Evolutionary conservation across 37 sponge, comb jelly and placozoan genomes (phyloP).

Genomic region (Theonella swinhoei): DNA sequence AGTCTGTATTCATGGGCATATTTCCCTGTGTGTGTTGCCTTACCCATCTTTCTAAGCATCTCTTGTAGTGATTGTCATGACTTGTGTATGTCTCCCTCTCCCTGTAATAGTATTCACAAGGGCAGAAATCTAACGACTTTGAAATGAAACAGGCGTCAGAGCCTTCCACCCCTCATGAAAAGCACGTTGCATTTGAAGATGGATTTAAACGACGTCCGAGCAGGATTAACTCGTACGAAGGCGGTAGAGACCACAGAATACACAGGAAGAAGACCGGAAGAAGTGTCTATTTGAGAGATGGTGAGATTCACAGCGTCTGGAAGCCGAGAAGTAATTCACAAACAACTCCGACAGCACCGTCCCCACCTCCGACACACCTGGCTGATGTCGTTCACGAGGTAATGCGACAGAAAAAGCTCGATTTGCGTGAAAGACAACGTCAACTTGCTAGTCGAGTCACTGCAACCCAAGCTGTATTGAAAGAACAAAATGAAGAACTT

Average conservation of each 20-base stretch:
- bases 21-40: no score
- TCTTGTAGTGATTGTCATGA: no score
- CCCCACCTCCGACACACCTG: neutral
- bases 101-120: no score
- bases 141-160: no score
- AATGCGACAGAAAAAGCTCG: neutral
- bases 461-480: conserved; percentile 41
- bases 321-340: neutral
- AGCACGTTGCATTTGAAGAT: neutral
- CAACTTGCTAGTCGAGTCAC: conserved; percentile 22
- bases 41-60: no score
- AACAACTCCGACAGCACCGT: neutral
- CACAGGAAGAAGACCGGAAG: neutral
- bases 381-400: neutral
- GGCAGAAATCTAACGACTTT: no score
- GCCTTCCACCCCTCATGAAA: neutral
- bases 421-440: conserved; percentile 26
- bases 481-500: conserved; percentile 7
- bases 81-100: no score
- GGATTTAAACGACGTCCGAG: neutral
- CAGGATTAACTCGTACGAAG: neutral
- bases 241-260: neutral
- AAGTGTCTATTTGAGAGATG: neutral
- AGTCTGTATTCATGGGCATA: no score
- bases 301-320: neutral